phyloP scores from a whole-genome alignment of 2,888 invertebrate species.

The Leucophenga maculata region DNA sequence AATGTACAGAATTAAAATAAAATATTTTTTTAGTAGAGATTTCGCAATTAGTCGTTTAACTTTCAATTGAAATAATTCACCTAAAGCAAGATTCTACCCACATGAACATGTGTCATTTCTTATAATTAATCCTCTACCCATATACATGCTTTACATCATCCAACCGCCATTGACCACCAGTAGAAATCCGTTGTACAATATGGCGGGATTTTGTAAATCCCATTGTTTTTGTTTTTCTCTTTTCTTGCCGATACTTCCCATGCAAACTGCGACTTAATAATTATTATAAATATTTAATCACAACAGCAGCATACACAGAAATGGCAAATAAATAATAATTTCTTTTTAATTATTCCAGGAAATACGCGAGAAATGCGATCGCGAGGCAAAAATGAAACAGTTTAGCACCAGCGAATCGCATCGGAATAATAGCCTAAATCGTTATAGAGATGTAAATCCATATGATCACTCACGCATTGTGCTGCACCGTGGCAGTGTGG shows the following conservation, averaged over 20 bases:
- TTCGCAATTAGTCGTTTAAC: too few species aligned
- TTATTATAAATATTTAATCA: not conserved
- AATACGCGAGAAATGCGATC: slow-evolving; percentile 81
- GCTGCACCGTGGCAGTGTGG: slow-evolving; percentile 80
- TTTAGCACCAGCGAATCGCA: slow-evolving; percentile 70
- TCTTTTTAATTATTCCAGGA: slow-evolving; percentile 75
- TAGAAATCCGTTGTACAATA: not conserved
- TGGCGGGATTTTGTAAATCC: not conserved
- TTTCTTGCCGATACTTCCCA: too few species aligned
- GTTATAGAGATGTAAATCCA: slow-evolving; percentile 96
- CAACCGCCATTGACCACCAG: not conserved
- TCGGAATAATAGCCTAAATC: slow-evolving; percentile 80
- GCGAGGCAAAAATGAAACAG: slow-evolving; percentile 76
- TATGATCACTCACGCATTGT: slow-evolving; percentile 94
- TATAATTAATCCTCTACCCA: not conserved
- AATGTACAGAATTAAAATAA: too few species aligned
- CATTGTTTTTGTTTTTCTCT: slow-evolving; percentile 33
- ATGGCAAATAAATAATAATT: not conserved
- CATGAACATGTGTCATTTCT: not conserved
- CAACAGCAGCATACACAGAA: slow-evolving; percentile 1
- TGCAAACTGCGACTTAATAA: slow-evolving; percentile 41
- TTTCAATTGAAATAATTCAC: too few species aligned
- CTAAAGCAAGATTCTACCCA: not conserved
- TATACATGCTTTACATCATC: not conserved
- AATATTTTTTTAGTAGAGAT: too few species aligned